phyloP scores from a whole-genome alignment of 2,113 vertebrate genomes.

The Phylloscopus whistleri region DNA sequence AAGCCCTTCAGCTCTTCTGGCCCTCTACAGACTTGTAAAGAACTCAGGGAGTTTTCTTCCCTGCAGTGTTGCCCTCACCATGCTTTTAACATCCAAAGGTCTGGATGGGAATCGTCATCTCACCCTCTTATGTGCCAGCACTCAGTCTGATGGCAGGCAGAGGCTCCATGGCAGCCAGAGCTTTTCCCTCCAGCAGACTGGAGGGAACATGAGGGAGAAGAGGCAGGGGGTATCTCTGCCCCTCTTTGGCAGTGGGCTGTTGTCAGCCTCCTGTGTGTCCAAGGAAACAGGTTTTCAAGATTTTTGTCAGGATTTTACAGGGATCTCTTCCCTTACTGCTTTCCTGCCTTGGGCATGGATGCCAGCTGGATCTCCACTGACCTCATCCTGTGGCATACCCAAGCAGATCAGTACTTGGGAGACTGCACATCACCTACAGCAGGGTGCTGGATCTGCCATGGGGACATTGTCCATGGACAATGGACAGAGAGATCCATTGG shows the following conservation, averaged over 20 bases:
- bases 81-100: not conserved
- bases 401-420: not conserved
- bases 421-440: not conserved
- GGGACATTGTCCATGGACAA: no score
- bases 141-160: not conserved
- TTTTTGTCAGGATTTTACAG: not conserved
- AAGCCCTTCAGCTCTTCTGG: not conserved
- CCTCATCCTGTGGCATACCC: not conserved
- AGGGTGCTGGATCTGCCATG: not conserved
- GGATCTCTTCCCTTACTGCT: not conserved
- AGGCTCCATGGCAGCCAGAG: not conserved
- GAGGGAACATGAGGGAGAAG: not conserved
- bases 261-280: not conserved
- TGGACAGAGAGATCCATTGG: not conserved
- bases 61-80: accelerated
- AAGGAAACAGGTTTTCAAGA: not conserved
- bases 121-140: accelerated
- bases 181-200: not conserved
- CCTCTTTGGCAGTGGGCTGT: not conserved
- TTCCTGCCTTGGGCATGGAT: not conserved
- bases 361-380: not conserved
- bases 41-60: not conserved
- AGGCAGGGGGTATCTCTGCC: not conserved
- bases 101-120: accelerated
- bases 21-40: not conserved